phyloP scores from a whole-genome alignment of 2,888 invertebrate species.

The Eucera pruinosa region DNA sequence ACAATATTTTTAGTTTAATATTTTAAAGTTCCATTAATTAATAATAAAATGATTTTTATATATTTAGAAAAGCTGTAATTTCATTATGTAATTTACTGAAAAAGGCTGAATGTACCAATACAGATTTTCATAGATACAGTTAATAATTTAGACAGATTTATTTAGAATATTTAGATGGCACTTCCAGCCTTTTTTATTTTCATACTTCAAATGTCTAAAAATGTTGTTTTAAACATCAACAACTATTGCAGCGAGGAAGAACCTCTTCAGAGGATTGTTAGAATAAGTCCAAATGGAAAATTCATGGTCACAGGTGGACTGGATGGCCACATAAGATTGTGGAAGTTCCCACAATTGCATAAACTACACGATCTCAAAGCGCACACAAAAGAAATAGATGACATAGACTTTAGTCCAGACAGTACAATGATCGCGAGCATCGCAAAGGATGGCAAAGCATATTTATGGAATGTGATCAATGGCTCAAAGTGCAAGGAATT shows the following conservation, averaged over 20 bases:
- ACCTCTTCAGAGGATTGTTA: slow-evolving; percentile 94
- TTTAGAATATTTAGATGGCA: too few relatives aligned
- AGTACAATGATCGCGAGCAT: slow-evolving; percentile 92
- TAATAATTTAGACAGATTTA: too few relatives aligned
- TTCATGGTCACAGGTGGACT: slow-evolving; percentile 96
- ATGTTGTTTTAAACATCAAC: not conserved
- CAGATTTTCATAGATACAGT: too few relatives aligned
- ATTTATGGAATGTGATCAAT: slow-evolving; percentile 90
- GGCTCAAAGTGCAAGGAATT: slow-evolving; percentile 89
- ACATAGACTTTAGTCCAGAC: slow-evolving; percentile 94
- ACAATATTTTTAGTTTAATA: too few relatives aligned
- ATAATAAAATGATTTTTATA: too few relatives aligned
- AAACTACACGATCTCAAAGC: slow-evolving; percentile 89
- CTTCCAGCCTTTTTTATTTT: too few relatives aligned
- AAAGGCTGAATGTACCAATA: too few relatives aligned
- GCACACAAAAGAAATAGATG: slow-evolving; percentile 96
- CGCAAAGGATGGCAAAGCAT: slow-evolving; percentile 93
- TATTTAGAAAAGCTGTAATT: too few relatives aligned
- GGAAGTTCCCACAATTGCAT: slow-evolving; percentile 94
- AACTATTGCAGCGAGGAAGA: slow-evolving; percentile 86
- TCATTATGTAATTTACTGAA: too few relatives aligned
- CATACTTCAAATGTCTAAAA: not conserved
- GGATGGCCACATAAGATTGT: slow-evolving; percentile 94
- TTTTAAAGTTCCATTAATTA: too few relatives aligned
- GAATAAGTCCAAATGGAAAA: slow-evolving; percentile 90